Base-by-base conservation (phyloP, 2,888 invertebrate genomes). In the Acrobasis suavella region DNA sequence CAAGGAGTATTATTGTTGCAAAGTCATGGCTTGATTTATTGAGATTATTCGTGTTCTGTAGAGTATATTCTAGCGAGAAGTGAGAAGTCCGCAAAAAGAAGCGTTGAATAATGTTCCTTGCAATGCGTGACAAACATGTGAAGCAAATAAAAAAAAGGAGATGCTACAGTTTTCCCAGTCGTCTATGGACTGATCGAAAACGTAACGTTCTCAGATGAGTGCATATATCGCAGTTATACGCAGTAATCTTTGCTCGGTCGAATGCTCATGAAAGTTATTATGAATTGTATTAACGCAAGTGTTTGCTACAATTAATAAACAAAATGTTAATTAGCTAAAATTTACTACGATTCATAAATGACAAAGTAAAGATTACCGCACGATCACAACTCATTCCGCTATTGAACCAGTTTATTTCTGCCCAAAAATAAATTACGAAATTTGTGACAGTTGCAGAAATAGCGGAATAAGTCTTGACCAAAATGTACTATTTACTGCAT, bases 41-140 rank as follows among this genome's bases (percentile, higher is more conserved):
- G 16, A 63, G 60, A 62, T 63, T 51, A 56, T 61, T 60, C 66
- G 56, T 64, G 52, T 62, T 32, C 32, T 32, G 42, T 60, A 64
- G 65, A 63, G 67, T 64, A 68, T 65, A 64, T 64, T 63, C 66
- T 67, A 66, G 67, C 68, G 68, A 66, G 67, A 71, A 70, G 63
- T 64, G 67, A 71, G 72, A 67, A 65, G 64, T 68, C 64, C 70
- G 69, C 70, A 71, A 72, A 74, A 74, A 68, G 63, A 80, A 81
- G 83, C 78, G 66, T 76, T 79, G 78, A 89, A 86, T 87, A 89
- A 89, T 88, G 83, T 80, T 89, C 90, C 90, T 89, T 90, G 89
- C 84, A 89, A 89, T 85, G 85, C 80, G 79, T 84, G 77, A 81
- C 65, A 74, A 76, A 82, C 77, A 82, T 85, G 81, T 78, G 78